These are phyloP conservation scores for Capitella teleta DNA, from an alignment of 1,140 invertebrate species.

Conservation along the genomic window DNA sequence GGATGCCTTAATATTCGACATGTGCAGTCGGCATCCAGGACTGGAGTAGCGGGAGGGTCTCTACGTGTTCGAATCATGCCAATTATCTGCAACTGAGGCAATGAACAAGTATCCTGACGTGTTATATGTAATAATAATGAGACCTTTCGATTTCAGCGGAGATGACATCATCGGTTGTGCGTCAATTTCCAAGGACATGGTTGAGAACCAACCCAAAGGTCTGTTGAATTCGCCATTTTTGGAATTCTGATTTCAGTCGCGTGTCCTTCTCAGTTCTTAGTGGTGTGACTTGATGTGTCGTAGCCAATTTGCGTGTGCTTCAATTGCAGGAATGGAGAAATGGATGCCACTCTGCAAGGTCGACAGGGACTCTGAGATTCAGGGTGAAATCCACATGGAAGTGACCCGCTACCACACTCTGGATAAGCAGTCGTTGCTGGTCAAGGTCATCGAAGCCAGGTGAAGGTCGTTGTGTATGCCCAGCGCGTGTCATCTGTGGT, in stretches of 20 bases:
- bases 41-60: no score
- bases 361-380: constrained; percentile 21
- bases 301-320: neutral
- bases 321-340: constrained; percentile 18
- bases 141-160: constrained; percentile 13
- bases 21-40: no score
- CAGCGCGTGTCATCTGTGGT: no score
- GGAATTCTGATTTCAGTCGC: no score
- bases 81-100: no score
- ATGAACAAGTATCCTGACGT: no score
- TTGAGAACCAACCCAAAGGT: constrained; percentile 18
- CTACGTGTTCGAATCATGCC: no score
- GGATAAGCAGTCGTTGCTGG: constrained; percentile 12
- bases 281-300: neutral
- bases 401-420: constrained; percentile 13
- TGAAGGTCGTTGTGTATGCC: constrained; percentile 1
- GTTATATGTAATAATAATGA: neutral
- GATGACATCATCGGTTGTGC: constrained; percentile 21
- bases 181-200: constrained; percentile 14
- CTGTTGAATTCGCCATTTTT: no score
- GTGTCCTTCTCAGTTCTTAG: neutral
- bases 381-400: constrained; percentile 22
- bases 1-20: no score
- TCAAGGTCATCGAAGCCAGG: constrained; percentile 21
- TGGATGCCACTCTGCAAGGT: constrained; percentile 22